Percentiles rank a stretch among this genome's conserved stretches.
Evolutionary conservation across 2,888 invertebrate genomes (phyloP).

Genomic region (Sphaeridia pumilis): DNA sequence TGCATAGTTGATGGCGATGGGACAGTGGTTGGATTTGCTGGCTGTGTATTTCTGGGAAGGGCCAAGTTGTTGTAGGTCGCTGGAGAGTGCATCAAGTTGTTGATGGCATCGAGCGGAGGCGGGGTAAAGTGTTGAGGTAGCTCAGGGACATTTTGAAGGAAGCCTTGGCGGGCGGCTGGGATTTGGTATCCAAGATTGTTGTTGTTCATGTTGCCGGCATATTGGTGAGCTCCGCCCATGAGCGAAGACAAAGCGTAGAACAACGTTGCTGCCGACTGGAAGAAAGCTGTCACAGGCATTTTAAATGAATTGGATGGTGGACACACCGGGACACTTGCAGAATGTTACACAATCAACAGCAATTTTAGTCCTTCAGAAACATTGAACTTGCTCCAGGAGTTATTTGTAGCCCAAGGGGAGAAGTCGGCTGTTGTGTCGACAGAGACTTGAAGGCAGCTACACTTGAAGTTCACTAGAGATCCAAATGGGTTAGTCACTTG

Average conservation of each 20-base stretch:
- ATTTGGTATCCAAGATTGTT: too few relatives aligned
- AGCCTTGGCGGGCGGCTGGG: not conserved
- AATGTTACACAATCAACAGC: not conserved
- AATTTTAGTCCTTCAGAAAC: not conserved
- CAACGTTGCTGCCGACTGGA: slow-evolving; percentile 29
- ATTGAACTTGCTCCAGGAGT: too few relatives aligned
- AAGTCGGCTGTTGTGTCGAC: too few relatives aligned
- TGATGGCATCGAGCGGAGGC: not conserved
- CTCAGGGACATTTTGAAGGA: not conserved
- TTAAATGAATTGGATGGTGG: not conserved
- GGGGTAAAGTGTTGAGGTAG: not conserved
- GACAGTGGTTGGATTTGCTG: not conserved
- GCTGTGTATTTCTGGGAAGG: not conserved
- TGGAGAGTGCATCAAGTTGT: not conserved
- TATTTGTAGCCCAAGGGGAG: too few relatives aligned
- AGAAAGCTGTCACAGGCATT: slow-evolving; percentile 17
- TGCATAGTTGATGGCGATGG: not conserved
- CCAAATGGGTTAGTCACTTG: too few relatives aligned
- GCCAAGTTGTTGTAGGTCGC: not conserved
- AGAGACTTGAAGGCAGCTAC: too few relatives aligned
- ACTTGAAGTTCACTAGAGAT: too few relatives aligned
- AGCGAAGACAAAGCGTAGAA: slow-evolving; percentile 33
- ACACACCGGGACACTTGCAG: not conserved
- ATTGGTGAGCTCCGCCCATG: slow-evolving; percentile 24
- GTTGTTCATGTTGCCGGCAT: not conserved